Evolutionary conservation across 2,888 invertebrate species (phyloP), one percentile per base, ranked within the genome.

Genomic region (Ceriagrion tenellum): DNA sequence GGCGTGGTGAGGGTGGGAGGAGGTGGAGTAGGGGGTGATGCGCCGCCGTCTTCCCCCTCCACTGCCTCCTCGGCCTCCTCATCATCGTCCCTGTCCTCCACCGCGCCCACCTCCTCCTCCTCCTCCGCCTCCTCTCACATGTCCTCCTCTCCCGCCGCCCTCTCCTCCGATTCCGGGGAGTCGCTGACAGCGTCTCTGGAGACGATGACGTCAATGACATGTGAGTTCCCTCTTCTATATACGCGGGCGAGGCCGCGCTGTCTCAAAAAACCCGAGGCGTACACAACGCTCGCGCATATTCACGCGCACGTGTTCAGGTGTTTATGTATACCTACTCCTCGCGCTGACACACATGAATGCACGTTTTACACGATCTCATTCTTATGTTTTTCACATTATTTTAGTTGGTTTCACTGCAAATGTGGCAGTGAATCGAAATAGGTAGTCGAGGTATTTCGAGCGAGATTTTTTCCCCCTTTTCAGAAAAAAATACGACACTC

Each of bases 221-320:
- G 59, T 88, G 95, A 55, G 59, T 74, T 20, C 63, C 56, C 13
- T 63, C 40, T 35, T 35, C 81, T 35, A 1, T 20, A 6, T 4
- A 13, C 63, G 63, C 69, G 20, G 0, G 18, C 59, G 40, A 40
- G 88, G 81, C 95, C 96, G 96, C 20, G 95, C 96, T 35, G 96
- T 96, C 95, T 96, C 95, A 56, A 96, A 96, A 23, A 96, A n/a
- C n/a, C 96, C 91, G 96, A 95, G n/a, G 95, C 96, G 20, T 59
- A 20, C 59, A 59, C 59, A 47, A 47, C n/a, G 56, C 56, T 56
- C 63, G 4, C 63, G 20, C n/a, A n/a, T n/a, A n/a, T n/a, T 47
- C 69, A 8, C 69, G 12, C n/a, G 20, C 69, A 69, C 69, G n/a
- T 10, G n/a, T n/a, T n/a, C 69, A 4, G n/a, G n/a, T n/a, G 69